Base-by-base conservation (phyloP, 2,888 invertebrate genomes). In the Bedellia somnulentella region DNA sequence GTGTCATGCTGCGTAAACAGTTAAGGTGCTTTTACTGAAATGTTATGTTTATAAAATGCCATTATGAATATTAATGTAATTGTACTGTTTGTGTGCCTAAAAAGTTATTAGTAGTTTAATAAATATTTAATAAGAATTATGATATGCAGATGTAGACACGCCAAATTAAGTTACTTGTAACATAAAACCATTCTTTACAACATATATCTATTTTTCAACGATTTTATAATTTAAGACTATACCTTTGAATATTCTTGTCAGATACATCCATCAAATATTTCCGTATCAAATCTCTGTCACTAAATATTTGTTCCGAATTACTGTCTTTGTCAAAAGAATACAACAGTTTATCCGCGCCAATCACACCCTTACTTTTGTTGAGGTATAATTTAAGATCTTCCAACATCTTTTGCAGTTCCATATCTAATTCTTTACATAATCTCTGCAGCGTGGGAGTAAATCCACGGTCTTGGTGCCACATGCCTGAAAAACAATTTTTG, bases 381-480 rank as follows among this genome's bases (percentile, higher is more conserved):
- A 89, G 57, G 48, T 89, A 85, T 3, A 83, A 70, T 35, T 79
- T 81, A 22, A 89, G 57, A 52, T 91, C 90, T 31, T 81, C 76
- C 11, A 89, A 70, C 31, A 90, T 68, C 27, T 73, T 77, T 26
- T 79, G 75, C 24, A 87, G 58, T 39, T 79, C 81, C 1, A 56
- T 49, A 43, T 91, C 87, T 18, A 89, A 63, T 39, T 68, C 68
- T 27, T 78, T 61, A 41, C 88, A 89, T 1, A 90, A 75, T 46
- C 81, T 80, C 26, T 89, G 86, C 23, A 92, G 67, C 13, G 82
- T 82, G 0, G 81, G 81, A 0, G 89, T 87, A 57, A 83, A 89
- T 1, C 93, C 93, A 41, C 83, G 83, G 3, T 88, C 85, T 67
- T 92, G 92, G 76, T 89, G 86, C 1, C 85, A 68, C 57, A 89